These are phyloP conservation scores for Palaemon carinicauda DNA, from an alignment of 1,140 invertebrate genomes.

Conservation along the genomic window DNA sequence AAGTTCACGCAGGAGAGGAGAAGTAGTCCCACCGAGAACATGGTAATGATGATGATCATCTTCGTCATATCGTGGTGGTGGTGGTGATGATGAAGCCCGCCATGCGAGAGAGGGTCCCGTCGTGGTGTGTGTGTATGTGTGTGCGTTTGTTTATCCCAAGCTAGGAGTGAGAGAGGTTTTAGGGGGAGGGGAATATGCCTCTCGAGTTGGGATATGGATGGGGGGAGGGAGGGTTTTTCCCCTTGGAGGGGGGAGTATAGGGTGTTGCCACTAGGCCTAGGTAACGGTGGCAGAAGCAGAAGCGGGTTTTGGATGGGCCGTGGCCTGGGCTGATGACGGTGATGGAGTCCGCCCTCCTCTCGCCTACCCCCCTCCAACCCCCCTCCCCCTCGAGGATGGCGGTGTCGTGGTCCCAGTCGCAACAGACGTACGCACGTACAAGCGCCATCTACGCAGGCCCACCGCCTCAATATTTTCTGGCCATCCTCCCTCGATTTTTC, in stretches of 20 bases:
- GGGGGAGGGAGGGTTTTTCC: no score
- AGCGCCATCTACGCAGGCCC: background rate
- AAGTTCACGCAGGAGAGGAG: no score
- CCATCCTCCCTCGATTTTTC: no score
- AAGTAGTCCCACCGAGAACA: no score
- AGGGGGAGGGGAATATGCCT: no score
- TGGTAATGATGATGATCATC: no score
- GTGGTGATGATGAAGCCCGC: background rate
- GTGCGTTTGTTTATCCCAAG: background rate
- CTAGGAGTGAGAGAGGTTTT: no score
- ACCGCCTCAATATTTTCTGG: background rate
- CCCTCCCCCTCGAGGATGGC: background rate
- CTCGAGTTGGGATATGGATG: no score
- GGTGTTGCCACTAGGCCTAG: no score
- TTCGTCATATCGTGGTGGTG: no score
- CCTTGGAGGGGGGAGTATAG: no score
- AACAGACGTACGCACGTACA: no score
- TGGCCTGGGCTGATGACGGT: background rate
- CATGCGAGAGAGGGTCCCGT: background rate
- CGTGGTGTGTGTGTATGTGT: background rate
- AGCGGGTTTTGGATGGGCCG: background rate
- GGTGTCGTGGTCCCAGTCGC: background rate
- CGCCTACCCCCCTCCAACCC: background rate
- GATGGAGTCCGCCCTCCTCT: background rate
- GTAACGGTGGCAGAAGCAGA: background rate